Evolutionary conservation across 2,113 vertebrate genomes (phyloP).

Genomic region (Mastomys coucha): DNA sequence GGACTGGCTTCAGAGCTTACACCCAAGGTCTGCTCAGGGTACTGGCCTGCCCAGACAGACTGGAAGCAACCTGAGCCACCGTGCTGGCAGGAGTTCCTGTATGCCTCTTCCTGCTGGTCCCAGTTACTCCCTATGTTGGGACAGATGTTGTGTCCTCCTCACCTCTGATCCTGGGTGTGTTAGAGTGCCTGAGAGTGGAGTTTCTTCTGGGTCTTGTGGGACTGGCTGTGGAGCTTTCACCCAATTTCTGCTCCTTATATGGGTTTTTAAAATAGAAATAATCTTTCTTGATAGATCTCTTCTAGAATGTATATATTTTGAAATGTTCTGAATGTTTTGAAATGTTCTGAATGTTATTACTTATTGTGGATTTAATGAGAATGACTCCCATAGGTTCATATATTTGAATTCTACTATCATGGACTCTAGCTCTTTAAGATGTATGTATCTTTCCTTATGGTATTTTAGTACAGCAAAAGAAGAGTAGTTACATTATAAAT

Average conservation of each 20-base stretch:
- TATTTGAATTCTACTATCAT: background rate
- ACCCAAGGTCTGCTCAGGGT: too few relatives aligned
- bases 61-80: too few relatives aligned
- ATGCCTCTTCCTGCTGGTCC: too few relatives aligned
- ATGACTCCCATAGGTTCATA: background rate
- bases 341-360: constrained; percentile 8
- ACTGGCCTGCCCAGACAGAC: too few relatives aligned
- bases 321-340: constrained; percentile 11
- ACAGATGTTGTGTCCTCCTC: too few relatives aligned
- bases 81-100: too few relatives aligned
- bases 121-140: too few relatives aligned
- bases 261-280: background rate
- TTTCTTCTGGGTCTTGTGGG: too few relatives aligned
- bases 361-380: background rate
- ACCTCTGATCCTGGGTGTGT: too few relatives aligned
- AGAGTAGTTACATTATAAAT: constrained; percentile 6
- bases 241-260: background rate
- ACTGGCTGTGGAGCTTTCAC: too few relatives aligned
- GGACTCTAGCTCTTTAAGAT: background rate
- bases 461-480: background rate
- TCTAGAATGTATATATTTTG: constrained; percentile 11
- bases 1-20: too few relatives aligned
- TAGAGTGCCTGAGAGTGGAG: too few relatives aligned
- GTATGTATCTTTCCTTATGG: background rate
- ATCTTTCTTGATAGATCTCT: background rate